These are phyloP conservation scores for Lophotis ruficrista DNA, from an alignment of 2,113 vertebrate species.

Conservation along the genomic window DNA sequence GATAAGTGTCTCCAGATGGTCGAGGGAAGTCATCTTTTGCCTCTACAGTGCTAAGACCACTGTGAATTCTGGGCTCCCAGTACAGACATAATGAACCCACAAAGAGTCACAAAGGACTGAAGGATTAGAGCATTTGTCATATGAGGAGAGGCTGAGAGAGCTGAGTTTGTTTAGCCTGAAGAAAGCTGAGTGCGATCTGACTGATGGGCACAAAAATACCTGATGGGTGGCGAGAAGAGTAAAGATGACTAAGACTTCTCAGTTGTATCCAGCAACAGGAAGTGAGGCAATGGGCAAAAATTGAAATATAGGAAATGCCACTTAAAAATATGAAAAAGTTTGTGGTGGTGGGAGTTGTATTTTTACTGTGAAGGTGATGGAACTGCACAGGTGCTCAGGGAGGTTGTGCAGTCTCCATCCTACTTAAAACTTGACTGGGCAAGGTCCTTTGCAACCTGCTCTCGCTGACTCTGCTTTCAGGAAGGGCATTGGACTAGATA, in stretches of 20 bases:
- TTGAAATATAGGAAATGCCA: not conserved
- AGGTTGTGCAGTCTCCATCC: not conserved
- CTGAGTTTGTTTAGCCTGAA: not conserved
- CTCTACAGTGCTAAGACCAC: not conserved
- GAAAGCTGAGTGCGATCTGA: not conserved
- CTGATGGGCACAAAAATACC: not conserved
- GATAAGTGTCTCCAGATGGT: not conserved
- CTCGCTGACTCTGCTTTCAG: not conserved
- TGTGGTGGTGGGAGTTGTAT: rapidly evolving
- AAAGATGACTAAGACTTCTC: not conserved
- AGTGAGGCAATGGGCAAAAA: not conserved
- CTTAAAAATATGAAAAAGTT: not conserved
- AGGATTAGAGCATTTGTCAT: not conserved
- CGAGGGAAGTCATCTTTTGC: not conserved
- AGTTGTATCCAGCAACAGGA: not conserved
- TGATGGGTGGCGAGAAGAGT: not conserved
- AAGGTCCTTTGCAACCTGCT: not conserved
- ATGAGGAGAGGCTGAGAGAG: not conserved
- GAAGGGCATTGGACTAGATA: not conserved
- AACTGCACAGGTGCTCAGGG: not conserved
- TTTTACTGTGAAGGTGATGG: not conserved
- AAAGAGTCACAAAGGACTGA: not conserved
- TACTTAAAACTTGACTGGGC: not conserved
- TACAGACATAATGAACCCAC: not conserved
- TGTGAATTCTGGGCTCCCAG: not conserved